A percentile compares a stretch with the other conserved stretches of the same genome.
Conservation (phyloP, 2,888 invertebrate species). For the Cactoblastis cactorum region DNA sequence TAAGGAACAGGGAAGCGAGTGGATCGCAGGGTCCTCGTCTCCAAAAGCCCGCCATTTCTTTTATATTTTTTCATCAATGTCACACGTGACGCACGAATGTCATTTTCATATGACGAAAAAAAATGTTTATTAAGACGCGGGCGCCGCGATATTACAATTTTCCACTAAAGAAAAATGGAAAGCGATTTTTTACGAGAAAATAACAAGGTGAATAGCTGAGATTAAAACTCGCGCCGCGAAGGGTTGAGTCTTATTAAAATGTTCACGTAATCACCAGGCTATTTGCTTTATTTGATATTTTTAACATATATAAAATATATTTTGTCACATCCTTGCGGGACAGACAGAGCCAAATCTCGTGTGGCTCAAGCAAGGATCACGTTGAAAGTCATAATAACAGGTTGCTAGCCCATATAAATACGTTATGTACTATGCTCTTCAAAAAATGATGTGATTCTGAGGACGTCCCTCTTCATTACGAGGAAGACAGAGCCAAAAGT, state of each 20-base stretch:
- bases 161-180: conserved; percentile 77
- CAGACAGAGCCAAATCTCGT: too few relatives aligned
- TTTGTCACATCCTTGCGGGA: background rate
- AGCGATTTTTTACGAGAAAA: conserved; percentile 76
- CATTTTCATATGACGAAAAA: conserved; percentile 76
- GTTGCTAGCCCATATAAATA: too few relatives aligned
- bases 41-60: conserved; percentile 64
- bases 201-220: conserved; percentile 69
- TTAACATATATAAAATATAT: background rate
- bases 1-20: conserved; percentile 31
- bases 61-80: conserved; percentile 80
- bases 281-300: background rate
- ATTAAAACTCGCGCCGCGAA: conserved; percentile 61
- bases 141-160: conserved; percentile 74
- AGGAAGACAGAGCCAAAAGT: too few relatives aligned
- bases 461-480: too few relatives aligned
- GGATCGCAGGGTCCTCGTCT: conserved; percentile 31
- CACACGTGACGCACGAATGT: conserved; percentile 77
- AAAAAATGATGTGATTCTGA: too few relatives aligned
- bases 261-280: conserved; percentile 15
- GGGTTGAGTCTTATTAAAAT: conserved; percentile 39
- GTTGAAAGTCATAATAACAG: too few relatives aligned
- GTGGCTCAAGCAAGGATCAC: too few relatives aligned
- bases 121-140: conserved; percentile 76
- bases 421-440: too few relatives aligned